Percentiles rank a stretch among this genome's conserved stretches.
Conservation (phyloP, 2,888 invertebrate species). For the Lissonota sp. region DNA sequence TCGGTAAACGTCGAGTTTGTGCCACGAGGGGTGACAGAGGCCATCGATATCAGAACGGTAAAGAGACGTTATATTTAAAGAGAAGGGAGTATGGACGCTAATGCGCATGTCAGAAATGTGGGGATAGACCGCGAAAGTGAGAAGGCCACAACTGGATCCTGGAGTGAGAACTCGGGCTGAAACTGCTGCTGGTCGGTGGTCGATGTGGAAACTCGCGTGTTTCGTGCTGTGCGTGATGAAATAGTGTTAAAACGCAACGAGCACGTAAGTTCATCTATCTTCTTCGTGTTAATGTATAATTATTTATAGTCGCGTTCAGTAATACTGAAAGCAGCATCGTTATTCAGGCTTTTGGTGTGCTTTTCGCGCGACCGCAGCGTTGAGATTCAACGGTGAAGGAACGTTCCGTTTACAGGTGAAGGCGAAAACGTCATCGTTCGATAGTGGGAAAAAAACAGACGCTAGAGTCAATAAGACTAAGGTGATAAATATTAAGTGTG, state of each 20-base stretch:
- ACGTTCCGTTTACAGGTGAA: conserved; percentile 34
- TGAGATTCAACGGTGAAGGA: not conserved
- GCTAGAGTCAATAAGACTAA: not conserved
- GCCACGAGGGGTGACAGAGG: not conserved
- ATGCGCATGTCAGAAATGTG: conserved; percentile 45
- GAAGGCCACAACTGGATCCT: conserved; percentile 66
- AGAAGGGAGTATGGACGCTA: conserved; percentile 45
- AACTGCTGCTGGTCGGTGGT: conserved; percentile 61
- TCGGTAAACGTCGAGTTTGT: not conserved
- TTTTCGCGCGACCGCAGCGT: not conserved
- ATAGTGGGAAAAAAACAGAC: conserved; percentile 29
- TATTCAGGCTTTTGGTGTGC: not conserved
- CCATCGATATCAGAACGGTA: not conserved
- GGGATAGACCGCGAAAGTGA: conserved; percentile 51
- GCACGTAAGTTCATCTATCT: conserved; percentile 15
- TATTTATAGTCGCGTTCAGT: not conserved
- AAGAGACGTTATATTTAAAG: not conserved
- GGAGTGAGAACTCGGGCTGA: conserved; percentile 59
- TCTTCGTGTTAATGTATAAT: conserved; percentile 3
- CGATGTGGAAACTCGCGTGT: conserved; percentile 28
- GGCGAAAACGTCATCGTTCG: conserved; percentile 26
- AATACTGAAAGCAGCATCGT: not conserved
- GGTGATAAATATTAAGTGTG: conserved; percentile 1
- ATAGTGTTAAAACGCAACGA: conserved; percentile 2
- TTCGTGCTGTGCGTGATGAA: conserved; percentile 28